phyloP scores from a whole-genome alignment of 35 echinoderm and acorn worm genomes.

The Diadema setosum region DNA sequence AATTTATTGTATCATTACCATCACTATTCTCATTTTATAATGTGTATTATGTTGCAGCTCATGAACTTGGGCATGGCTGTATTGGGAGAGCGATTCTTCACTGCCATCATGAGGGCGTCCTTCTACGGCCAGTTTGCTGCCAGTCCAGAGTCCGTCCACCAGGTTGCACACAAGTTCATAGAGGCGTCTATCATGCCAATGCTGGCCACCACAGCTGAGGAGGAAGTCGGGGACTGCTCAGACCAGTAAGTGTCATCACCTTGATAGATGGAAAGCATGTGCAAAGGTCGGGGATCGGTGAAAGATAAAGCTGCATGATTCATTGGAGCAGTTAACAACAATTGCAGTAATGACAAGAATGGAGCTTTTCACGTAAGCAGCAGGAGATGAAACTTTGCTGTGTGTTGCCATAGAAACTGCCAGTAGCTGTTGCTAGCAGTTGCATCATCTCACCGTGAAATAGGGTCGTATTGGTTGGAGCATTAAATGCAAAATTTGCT shows the following conservation, averaged over 20 bases:
- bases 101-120: not conserved
- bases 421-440: not conserved
- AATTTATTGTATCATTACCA: not conserved
- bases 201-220: not conserved
- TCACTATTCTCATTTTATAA: not conserved
- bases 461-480: no score
- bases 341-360: no score
- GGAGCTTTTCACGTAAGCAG: no score
- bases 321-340: no score
- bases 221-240: not conserved
- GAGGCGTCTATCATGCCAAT: not conserved
- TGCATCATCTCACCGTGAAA: no score
- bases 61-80: not conserved
- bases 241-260: not conserved
- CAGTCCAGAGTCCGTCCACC: not conserved
- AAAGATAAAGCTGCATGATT: no score
- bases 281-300: no score
- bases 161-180: not conserved
- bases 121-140: conserved; percentile 13
- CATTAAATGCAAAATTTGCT: no score
- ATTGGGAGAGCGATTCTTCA: not conserved
- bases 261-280: no score
- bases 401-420: no score
- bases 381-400: no score
- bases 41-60: not conserved